phyloP scores from a whole-genome alignment of 2,888 invertebrate genomes.

The Diaprepes abbreviatus region DNA sequence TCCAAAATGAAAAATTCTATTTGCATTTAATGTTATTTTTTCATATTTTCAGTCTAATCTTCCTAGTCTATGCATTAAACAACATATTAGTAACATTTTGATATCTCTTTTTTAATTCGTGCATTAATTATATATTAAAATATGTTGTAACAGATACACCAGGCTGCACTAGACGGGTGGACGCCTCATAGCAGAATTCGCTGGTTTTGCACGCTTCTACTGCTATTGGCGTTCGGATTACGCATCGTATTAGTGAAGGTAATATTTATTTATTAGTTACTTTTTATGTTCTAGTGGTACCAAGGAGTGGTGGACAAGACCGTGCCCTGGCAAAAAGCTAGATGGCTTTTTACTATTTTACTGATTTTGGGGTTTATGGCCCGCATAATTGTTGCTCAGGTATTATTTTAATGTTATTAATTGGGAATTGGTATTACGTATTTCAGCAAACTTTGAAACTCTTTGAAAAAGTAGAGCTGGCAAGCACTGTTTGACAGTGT shows the following conservation, averaged over 20 bases:
- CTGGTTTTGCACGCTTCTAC: conserved; percentile 81
- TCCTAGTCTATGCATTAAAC: too few species aligned
- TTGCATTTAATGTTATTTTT: too few species aligned
- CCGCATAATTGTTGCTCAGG: conserved; percentile 68
- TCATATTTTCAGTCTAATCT: too few species aligned
- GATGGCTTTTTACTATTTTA: conserved; percentile 66
- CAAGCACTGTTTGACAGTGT: too few species aligned
- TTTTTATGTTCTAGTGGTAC: conserved; percentile 67
- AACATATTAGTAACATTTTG: too few species aligned
- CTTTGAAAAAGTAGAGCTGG: too few species aligned
- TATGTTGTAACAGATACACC: conserved; percentile 74
- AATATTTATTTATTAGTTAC: conserved; percentile 64
- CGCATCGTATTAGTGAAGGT: conserved; percentile 88
- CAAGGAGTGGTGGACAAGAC: conserved; percentile 70
- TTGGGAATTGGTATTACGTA: background rate
- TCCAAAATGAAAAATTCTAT: too few species aligned
- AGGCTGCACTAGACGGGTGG: conserved; percentile 88
- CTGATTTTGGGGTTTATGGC: conserved; percentile 66
- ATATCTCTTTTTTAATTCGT: too few species aligned
- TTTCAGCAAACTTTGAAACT: too few species aligned
- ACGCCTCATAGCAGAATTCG: conserved; percentile 86
- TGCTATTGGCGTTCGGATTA: conserved; percentile 82
- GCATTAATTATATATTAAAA: too few species aligned
- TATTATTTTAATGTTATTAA: conserved; percentile 56
- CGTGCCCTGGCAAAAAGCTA: conserved; percentile 66